A percentile compares a stretch with the other conserved stretches of the same genome.
Evolutionary conservation across 2,888 invertebrate species (phyloP).

Genomic region (Barypeithes pellucidus): DNA sequence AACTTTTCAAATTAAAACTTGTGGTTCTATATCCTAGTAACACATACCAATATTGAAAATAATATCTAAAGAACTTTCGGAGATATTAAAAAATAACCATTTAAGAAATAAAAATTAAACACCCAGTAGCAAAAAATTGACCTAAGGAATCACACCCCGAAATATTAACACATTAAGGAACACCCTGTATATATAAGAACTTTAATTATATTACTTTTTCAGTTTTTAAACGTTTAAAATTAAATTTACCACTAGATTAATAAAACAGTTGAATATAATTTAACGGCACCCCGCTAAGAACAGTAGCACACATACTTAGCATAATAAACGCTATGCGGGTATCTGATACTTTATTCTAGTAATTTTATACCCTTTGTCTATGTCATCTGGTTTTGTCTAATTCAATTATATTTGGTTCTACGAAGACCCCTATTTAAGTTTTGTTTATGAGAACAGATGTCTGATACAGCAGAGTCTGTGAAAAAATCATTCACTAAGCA

Average conservation of each 20-base stretch:
- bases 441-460: slow-evolving; percentile 6
- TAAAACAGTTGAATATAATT: slow-evolving; percentile 7
- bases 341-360: slow-evolving; percentile 25
- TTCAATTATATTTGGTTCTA: slow-evolving; percentile 30
- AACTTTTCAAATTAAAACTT: too few relatives aligned
- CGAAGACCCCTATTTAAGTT: slow-evolving; percentile 8
- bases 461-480: not conserved
- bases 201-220: slow-evolving; percentile 12
- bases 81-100: too few relatives aligned
- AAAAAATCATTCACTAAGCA: not conserved
- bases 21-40: too few relatives aligned
- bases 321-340: slow-evolving; percentile 31
- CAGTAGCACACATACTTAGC: slow-evolving; percentile 16
- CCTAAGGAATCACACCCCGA: too few relatives aligned
- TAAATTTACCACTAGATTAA: slow-evolving; percentile 26
- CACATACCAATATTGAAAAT: too few relatives aligned
- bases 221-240: not conserved
- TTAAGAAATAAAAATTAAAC: too few relatives aligned
- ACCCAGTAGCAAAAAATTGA: too few relatives aligned
- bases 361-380: slow-evolving; percentile 27
- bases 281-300: slow-evolving; percentile 25
- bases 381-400: slow-evolving; percentile 30
- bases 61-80: too few relatives aligned
- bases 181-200: too few relatives aligned
- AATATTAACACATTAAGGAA: too few relatives aligned